A percentile compares a stretch with the other conserved stretches of the same genome.
Evolutionary conservation across 2,113 vertebrate species (phyloP).

Genomic region (Mastomys coucha): DNA sequence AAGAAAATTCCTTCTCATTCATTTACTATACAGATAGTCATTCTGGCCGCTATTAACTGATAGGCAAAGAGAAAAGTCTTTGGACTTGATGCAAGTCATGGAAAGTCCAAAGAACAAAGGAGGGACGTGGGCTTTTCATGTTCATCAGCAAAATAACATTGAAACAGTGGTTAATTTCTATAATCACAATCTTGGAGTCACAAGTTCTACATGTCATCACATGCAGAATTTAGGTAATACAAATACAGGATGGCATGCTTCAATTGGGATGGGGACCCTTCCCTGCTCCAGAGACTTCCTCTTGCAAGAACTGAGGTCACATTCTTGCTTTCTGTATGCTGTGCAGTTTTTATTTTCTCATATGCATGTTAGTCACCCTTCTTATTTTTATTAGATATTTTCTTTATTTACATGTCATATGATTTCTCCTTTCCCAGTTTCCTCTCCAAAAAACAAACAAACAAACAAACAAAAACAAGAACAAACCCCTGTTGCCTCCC

Average conservation of each 20-base stretch:
- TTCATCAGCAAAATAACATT: neutral
- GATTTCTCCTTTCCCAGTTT: no score
- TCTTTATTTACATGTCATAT: no score
- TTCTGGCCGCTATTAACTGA: neutral
- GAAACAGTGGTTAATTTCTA: neutral
- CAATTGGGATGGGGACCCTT: neutral
- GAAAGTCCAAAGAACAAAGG: neutral
- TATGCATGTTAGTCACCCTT: neutral
- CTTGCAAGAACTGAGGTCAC: neutral
- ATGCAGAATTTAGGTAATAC: neutral
- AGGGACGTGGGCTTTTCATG: neutral
- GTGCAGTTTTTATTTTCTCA: neutral
- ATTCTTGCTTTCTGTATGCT: neutral
- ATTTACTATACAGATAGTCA: neutral
- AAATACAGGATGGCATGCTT: neutral
- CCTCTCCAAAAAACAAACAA: no score
- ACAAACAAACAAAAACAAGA: no score
- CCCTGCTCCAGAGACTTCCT: neutral
- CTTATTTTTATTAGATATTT: no score
- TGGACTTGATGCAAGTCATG: neutral
- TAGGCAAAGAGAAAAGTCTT: neutral
- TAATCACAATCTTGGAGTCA: neutral
- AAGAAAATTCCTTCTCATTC: slow-evolving; percentile 40
- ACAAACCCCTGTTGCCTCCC: no score
- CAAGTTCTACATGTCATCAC: neutral